phyloP scores from a whole-genome alignment of 2,797 vertebrate genomes.

The Chelonia mydas region DNA sequence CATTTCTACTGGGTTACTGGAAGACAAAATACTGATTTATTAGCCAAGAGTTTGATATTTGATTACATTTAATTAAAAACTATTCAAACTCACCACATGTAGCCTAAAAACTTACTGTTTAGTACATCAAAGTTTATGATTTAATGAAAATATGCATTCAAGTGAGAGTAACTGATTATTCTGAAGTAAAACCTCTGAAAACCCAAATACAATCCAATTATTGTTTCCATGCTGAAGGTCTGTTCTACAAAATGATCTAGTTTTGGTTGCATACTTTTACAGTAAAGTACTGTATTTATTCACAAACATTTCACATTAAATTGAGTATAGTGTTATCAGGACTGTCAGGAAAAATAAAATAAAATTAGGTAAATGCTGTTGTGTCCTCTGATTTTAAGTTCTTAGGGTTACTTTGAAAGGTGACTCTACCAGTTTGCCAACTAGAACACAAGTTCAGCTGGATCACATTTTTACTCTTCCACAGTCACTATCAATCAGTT shows the following conservation, averaged over 20 bases:
- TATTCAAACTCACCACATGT: background rate
- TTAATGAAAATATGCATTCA: conserved; percentile 29
- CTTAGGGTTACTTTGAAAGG: background rate
- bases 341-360: background rate
- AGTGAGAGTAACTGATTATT: background rate
- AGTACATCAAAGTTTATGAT: background rate
- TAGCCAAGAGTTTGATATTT: conserved; percentile 48
- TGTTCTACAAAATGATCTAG: background rate
- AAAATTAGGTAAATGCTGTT: background rate
- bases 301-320: background rate
- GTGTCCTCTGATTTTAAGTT: background rate
- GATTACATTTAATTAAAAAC: conserved; percentile 51
- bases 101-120: background rate
- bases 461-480: background rate
- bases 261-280: background rate
- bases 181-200: background rate
- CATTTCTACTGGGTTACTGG: background rate
- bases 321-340: background rate
- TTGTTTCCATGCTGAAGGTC: background rate
- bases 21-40: conserved; percentile 15
- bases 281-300: background rate
- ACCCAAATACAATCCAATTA: background rate
- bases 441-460: fast-evolving
- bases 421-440: fast-evolving
- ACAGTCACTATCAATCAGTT: background rate